Evolutionary conservation across 1,140 invertebrate genomes (phyloP).

Genomic region (Drosophila sulfurigaster): DNA sequence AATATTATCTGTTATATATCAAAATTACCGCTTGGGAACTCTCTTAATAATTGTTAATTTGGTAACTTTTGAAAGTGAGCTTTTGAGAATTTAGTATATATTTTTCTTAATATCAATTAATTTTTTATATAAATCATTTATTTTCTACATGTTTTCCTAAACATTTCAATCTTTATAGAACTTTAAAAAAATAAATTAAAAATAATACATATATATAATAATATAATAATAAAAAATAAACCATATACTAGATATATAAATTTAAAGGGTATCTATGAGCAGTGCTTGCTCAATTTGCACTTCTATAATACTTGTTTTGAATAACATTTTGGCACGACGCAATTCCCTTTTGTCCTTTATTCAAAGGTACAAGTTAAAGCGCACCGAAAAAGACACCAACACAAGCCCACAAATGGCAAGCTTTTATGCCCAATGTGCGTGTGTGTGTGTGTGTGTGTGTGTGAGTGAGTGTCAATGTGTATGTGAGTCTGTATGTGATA

Average conservation of each 20-base stretch:
- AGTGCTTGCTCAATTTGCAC: too few relatives aligned
- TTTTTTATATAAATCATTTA: too few relatives aligned
- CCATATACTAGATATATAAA: too few relatives aligned
- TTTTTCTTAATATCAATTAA: too few relatives aligned
- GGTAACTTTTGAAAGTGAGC: background rate
- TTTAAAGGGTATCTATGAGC: conserved; percentile 17
- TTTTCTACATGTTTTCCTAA: too few relatives aligned
- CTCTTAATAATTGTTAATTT: too few relatives aligned
- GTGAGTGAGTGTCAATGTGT: conserved; percentile 14
- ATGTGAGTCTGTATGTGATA: conserved; percentile 9
- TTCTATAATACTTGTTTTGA: conserved; percentile 20
- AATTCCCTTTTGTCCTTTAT: conserved; percentile 70
- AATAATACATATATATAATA: too few relatives aligned
- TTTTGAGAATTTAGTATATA: too few relatives aligned
- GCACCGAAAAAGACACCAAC: conserved; percentile 31
- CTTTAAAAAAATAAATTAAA: background rate
- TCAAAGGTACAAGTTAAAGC: conserved; percentile 34
- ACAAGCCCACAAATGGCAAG: conserved; percentile 37
- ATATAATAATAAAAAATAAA: too few relatives aligned
- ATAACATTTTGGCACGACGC: conserved; percentile 69
- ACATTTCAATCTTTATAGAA: too few relatives aligned
- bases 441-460: conserved; percentile 24
- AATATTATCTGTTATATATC: background rate
- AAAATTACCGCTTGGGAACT: too few relatives aligned
- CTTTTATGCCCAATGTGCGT: conserved; percentile 53